Percentiles rank a stretch among this genome's conserved stretches.
These are phyloP conservation scores for Tadarida brasiliensis DNA, from an alignment of 2,797 vertebrate genomes.

Conservation along the genomic window DNA sequence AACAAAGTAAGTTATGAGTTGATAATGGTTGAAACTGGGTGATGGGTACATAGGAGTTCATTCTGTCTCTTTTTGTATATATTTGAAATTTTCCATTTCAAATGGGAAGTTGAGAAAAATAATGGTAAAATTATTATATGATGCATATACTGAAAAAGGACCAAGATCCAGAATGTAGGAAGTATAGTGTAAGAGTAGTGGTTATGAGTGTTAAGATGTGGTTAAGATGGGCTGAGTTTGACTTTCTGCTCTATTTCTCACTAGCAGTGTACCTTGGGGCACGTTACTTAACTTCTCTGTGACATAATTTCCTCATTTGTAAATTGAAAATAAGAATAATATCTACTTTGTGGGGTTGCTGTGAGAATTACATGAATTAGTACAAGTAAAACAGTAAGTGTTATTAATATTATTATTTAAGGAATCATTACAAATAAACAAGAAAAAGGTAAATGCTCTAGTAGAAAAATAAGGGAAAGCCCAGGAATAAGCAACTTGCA, in stretches of 20 bases:
- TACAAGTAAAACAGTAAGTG: constrained; percentile 24
- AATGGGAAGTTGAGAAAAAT: background rate
- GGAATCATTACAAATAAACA: constrained; percentile 4
- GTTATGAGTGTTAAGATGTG: background rate
- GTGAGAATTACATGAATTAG: constrained; percentile 13
- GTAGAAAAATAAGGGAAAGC: constrained; percentile 38
- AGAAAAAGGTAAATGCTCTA: background rate
- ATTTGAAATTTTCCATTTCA: constrained; percentile 64
- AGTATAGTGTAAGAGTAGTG: background rate
- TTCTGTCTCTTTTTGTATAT: background rate
- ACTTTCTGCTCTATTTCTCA: background rate
- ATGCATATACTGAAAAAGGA: background rate
- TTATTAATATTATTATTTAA: constrained; percentile 36
- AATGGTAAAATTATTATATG: background rate
- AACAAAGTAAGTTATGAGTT: background rate
- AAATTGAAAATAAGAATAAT: background rate
- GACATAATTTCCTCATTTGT: constrained; percentile 23
- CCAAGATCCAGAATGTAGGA: background rate
- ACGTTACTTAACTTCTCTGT: constrained; percentile 15
- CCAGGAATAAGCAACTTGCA: constrained; percentile 29
- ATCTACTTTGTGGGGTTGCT: constrained; percentile 8
- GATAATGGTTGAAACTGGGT: constrained; percentile 1
- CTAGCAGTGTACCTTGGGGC: background rate
- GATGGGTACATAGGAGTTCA: background rate
- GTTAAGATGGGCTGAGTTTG: background rate